Base-by-base conservation (phyloP, 2,888 invertebrate genomes). In the Tortricodes alternella region DNA sequence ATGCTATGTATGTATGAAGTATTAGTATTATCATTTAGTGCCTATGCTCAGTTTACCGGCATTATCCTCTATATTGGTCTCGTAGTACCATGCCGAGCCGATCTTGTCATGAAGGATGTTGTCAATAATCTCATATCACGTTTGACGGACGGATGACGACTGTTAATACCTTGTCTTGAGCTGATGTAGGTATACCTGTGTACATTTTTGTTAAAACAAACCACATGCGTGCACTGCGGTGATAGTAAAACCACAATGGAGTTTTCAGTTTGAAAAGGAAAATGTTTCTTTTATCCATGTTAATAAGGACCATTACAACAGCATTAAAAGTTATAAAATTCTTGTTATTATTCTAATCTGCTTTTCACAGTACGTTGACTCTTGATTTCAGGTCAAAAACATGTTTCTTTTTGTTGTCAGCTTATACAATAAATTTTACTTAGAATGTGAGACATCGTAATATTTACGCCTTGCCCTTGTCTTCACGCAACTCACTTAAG, bases 41-140 rank as follows among this genome's bases (percentile, higher is more conserved):
- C 11, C 9, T 1, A 2, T 15, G 4, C 18, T 9, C n/a, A 37
- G 18, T 37, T 37, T 37, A 16, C 37, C 18, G 5, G 41, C 24
- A 24, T 39, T 21, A 39, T 8, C 21, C 39, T 1, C 18, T 29
- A 15, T 53, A 46, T 34, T 39, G 46, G 46, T 53, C 53, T 39
- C 32, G n/a, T 23, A 9, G 32, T 46, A 46, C 21, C 21, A 38
- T 32, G 3, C 19, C 9, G 39, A 50, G 21, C 27, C 27, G 53
- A 55, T 55, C 53, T 41, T 19, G 7, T 13, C 18, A 38, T 39
- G n/a, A 48, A 48, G 53, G 53, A 55, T 48, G 48, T 55, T 48
- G 48, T 48, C 53, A 55, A 55, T 55, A 41, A 55, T 55, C 53
- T 53, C 29, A 24, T 41, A 41, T 39, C 46, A n/a, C 39, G n/a